Percentiles rank a stretch among this genome's conserved stretches.
Conservation (phyloP, 2,113 vertebrate genomes). For the Arothron firmamentum region DNA sequence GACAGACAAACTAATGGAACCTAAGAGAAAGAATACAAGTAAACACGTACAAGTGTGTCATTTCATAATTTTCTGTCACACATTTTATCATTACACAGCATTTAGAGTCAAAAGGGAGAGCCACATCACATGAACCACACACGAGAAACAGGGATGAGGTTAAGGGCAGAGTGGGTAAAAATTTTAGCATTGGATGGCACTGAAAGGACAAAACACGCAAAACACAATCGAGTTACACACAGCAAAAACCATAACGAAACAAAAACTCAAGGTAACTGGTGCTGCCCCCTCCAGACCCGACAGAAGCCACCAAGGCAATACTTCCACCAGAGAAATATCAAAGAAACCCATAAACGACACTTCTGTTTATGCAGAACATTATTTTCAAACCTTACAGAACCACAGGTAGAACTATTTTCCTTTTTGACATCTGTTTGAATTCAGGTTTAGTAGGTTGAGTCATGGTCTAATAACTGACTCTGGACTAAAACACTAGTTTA, state of each 20-base stretch:
- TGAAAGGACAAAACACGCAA: constrained; percentile 71
- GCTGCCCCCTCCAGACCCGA: constrained; percentile 30
- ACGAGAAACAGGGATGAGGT: constrained; percentile 60
- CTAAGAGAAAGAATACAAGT: constrained; percentile 99
- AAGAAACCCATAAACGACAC: background rate
- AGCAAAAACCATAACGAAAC: constrained; percentile 55
- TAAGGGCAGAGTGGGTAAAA: constrained; percentile 61
- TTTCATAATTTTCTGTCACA: constrained; percentile 59
- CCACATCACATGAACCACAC: constrained; percentile 69
- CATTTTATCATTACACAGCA: constrained; percentile 55
- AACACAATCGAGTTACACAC: constrained; percentile 67
- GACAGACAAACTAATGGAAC: constrained; percentile 99
- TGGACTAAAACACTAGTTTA: background rate
- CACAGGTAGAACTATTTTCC: background rate
- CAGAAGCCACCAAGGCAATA: constrained; percentile 25
- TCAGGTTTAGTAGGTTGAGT: constrained; percentile 3
- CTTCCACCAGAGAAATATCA: constrained; percentile 21
- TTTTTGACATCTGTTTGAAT: constrained; percentile 12
- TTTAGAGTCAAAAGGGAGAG: constrained; percentile 64
- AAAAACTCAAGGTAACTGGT: constrained; percentile 62
- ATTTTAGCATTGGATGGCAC: constrained; percentile 72
- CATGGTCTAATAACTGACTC: constrained; percentile 8
- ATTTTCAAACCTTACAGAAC: background rate
- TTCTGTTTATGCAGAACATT: background rate
- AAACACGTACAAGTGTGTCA: constrained; percentile 83